phyloP scores from a whole-genome alignment of 1,140 invertebrate species.

The Camponotus floridanus region DNA sequence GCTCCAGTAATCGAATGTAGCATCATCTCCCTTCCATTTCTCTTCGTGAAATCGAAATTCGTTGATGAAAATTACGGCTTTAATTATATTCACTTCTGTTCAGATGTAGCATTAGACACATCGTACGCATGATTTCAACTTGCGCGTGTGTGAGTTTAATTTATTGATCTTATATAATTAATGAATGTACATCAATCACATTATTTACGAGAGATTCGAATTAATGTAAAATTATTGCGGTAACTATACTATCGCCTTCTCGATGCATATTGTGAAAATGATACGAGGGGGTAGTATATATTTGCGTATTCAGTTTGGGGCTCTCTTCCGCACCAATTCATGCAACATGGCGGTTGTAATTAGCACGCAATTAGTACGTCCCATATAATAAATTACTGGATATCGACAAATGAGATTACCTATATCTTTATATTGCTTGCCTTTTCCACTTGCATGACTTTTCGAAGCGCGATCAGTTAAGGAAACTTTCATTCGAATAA shows the following conservation, averaged over 20 bases:
- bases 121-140: background rate
- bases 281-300: constrained; percentile 17
- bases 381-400: background rate
- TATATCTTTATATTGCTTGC: background rate
- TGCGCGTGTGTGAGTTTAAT: background rate
- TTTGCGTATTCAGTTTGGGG: constrained; percentile 28
- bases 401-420: background rate
- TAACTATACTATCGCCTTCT: constrained; percentile 24
- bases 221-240: constrained; percentile 52
- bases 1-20: background rate
- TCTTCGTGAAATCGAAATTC: background rate
- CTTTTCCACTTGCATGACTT: constrained; percentile 52
- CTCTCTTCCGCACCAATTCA: constrained; percentile 40
- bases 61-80: background rate
- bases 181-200: constrained; percentile 37
- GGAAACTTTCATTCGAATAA: background rate
- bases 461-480: too few species aligned
- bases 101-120: background rate
- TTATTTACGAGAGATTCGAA: constrained; percentile 49
- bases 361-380: constrained; percentile 23
- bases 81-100: background rate
- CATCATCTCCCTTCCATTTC: background rate
- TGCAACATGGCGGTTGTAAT: background rate
- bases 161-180: constrained; percentile 50
- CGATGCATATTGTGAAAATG: constrained; percentile 22